Conservation (phyloP, 2,797 vertebrate species). For the Cetoscarus ocellatus region DNA sequence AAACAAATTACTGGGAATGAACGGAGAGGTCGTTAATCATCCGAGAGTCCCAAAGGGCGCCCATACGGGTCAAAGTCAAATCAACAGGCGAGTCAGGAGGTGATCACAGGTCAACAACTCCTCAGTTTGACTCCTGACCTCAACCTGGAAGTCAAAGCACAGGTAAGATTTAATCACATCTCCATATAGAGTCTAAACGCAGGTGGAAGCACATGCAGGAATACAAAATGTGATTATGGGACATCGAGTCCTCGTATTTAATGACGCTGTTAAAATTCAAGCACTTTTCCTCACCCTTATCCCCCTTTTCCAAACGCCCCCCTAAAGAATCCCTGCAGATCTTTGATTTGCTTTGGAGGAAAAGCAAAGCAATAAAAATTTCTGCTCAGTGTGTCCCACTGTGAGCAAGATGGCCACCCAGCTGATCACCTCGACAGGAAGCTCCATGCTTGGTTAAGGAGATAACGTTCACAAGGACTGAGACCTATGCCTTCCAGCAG, state of each 20-base stretch:
- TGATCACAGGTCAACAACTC: slow-evolving; percentile 52
- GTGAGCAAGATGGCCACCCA: slow-evolving; percentile 42
- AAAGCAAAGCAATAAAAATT: slow-evolving; percentile 38
- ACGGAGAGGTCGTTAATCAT: slow-evolving; percentile 40
- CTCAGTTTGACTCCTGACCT: slow-evolving; percentile 43
- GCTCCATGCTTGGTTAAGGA: slow-evolving; percentile 46
- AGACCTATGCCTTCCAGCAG: slow-evolving; percentile 34
- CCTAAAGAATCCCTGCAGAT: slow-evolving; percentile 26
- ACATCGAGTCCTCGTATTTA: not conserved
- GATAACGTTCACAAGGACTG: slow-evolving; percentile 35
- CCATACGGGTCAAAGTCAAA: slow-evolving; percentile 31
- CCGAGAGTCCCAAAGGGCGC: slow-evolving; percentile 26
- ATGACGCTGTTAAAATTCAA: slow-evolving; percentile 11
- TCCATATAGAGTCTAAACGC: not conserved
- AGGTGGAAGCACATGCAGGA: not conserved
- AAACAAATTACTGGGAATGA: slow-evolving; percentile 30
- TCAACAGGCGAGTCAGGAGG: slow-evolving; percentile 36
- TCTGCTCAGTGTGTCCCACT: slow-evolving; percentile 32
- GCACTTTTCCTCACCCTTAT: slow-evolving; percentile 17
- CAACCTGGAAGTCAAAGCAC: slow-evolving; percentile 14
- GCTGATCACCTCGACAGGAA: slow-evolving; percentile 47
- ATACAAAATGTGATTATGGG: not conserved
- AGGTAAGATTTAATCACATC: slow-evolving; percentile 37
- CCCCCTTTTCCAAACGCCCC: slow-evolving; percentile 10
- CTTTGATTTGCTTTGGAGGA: slow-evolving; percentile 33